Percentiles rank a stretch among this genome's conserved stretches.
Conservation (phyloP, 30 jellyfish, hydroid and myxozoan species). For the Hydra vulgaris region DNA sequence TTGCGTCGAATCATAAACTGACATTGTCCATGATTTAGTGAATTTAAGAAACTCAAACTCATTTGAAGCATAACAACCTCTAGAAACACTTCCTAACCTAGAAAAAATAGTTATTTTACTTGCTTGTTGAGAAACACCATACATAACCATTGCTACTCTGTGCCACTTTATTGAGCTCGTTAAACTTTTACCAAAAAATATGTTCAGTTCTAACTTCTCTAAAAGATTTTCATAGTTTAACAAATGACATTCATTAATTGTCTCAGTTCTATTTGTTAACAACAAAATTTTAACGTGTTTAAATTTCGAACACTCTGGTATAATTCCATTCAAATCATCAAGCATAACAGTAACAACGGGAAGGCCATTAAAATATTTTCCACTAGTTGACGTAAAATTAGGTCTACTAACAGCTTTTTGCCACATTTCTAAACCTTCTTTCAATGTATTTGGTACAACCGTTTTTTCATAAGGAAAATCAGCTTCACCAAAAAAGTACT, state of each 20-base stretch:
- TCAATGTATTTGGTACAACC: not conserved
- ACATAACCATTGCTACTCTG: not conserved
- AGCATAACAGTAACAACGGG: not conserved
- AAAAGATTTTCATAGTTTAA: no score
- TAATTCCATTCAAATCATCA: not conserved
- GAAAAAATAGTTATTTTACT: not conserved
- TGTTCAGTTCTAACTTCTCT: not conserved
- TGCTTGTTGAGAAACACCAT: not conserved
- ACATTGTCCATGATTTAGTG: not conserved
- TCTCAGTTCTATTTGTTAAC: not conserved
- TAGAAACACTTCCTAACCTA: not conserved
- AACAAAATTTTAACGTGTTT: not conserved
- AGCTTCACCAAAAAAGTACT: not conserved
- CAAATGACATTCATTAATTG: not conserved
- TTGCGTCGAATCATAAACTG: not conserved
- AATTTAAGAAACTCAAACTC: not conserved
- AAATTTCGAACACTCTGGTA: not conserved
- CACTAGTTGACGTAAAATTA: not conserved
- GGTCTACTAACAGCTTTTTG: not conserved
- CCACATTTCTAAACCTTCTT: not conserved
- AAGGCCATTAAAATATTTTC: not conserved
- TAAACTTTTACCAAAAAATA: not conserved
- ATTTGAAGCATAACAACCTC: not conserved
- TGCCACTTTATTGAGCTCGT: not conserved
- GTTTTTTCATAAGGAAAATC: not conserved